These are phyloP conservation scores for Melanotaenia parkinsoni DNA, from an alignment of 2,797 vertebrate genomes.

Conservation along the genomic window DNA sequence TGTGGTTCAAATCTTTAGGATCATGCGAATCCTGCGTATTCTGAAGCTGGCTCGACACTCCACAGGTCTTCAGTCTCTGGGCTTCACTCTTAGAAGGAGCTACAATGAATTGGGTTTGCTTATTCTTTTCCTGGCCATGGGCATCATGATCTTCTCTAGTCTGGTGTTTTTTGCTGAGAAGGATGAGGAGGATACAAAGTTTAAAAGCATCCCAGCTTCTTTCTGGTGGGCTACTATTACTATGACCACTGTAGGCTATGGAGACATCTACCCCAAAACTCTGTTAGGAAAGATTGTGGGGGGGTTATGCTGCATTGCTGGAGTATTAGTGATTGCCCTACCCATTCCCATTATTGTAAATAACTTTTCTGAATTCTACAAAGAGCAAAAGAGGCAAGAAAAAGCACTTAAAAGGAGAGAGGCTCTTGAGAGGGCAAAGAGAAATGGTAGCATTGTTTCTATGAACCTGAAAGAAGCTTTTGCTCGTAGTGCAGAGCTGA, in stretches of 20 bases:
- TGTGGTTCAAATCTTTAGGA: slow-evolving; percentile 98
- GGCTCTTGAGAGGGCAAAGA: slow-evolving; percentile 96
- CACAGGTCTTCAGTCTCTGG: slow-evolving; percentile 96
- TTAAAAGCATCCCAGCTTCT: slow-evolving; percentile 98
- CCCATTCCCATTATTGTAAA: slow-evolving; percentile 99
- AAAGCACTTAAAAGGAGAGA: slow-evolving; percentile 97
- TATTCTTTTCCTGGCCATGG: slow-evolving; percentile 98
- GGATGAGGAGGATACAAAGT: slow-evolving; percentile 98
- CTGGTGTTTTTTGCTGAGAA: slow-evolving; percentile 99
- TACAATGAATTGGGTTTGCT: slow-evolving; percentile 98
- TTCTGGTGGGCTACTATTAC: slow-evolving; percentile 99
- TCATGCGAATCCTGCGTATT: slow-evolving; percentile 98
- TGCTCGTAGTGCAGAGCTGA: slow-evolving; percentile 94
- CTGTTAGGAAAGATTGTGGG: slow-evolving; percentile 97
- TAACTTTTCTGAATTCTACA: slow-evolving; percentile 99
- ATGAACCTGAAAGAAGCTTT: slow-evolving; percentile 99
- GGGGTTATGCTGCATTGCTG: slow-evolving; percentile 97
- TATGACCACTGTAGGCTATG: slow-evolving; percentile 99
- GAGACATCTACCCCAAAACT: slow-evolving; percentile 99
- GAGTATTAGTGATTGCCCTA: slow-evolving; percentile 96
- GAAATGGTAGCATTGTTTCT: slow-evolving; percentile 98
- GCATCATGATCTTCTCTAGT: slow-evolving; percentile 99
- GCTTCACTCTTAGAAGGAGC: slow-evolving; percentile 95
- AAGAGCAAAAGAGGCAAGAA: slow-evolving; percentile 98
- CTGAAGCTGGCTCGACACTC: slow-evolving; percentile 97